Evolutionary conservation across 2,888 invertebrate genomes (phyloP).

Genomic region (Norana najaformis): DNA sequence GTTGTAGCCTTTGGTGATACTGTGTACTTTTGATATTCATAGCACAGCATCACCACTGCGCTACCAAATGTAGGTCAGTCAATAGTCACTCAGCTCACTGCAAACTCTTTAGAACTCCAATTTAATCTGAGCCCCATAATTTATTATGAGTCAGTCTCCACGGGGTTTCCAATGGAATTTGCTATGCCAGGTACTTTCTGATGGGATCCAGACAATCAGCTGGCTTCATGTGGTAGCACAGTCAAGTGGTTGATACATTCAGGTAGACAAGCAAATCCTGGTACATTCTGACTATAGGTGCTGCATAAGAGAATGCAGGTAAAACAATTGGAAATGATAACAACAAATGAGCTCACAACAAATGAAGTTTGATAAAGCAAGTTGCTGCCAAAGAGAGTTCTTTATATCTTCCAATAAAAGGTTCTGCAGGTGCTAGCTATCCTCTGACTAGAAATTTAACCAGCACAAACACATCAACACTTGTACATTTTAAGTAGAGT

Average conservation of each 20-base stretch:
- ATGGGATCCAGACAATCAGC: background rate
- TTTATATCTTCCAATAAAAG: no score
- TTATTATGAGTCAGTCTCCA: background rate
- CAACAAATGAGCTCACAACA: no score
- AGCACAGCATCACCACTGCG: background rate
- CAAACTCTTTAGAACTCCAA: background rate
- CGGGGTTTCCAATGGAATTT: background rate
- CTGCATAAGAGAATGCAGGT: no score
- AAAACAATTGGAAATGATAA: no score
- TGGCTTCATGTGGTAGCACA: background rate
- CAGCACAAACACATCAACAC: no score
- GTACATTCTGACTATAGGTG: no score
- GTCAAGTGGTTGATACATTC: background rate
- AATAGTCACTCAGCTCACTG: background rate
- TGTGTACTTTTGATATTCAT: background rate
- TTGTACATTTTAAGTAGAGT: no score
- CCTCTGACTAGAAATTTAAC: no score
- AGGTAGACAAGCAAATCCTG: background rate
- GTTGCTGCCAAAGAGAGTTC: no score
- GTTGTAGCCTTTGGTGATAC: background rate
- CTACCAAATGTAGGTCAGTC: background rate
- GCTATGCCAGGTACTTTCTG: background rate
- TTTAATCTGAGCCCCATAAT: constrained; percentile 2
- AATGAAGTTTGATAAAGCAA: no score
- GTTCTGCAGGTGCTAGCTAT: no score